Percentiles rank a stretch among this genome's conserved stretches.
These are phyloP conservation scores for Xerus rutilus DNA, from an alignment of 2,797 vertebrate genomes.

Conservation along the genomic window DNA sequence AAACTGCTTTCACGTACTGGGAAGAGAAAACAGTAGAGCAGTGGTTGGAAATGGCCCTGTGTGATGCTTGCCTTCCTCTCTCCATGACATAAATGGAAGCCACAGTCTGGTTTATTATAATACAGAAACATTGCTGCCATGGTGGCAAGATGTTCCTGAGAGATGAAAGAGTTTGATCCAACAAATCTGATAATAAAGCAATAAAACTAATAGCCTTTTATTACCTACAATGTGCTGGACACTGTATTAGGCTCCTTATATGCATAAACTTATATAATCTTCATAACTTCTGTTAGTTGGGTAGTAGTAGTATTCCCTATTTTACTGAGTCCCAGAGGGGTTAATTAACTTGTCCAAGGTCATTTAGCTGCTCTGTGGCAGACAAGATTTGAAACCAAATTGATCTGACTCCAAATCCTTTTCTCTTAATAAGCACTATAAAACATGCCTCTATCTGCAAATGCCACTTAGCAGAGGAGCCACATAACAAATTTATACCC, in stretches of 20 bases:
- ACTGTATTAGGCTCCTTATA: background rate
- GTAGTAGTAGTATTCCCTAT: background rate
- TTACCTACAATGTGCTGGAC: background rate
- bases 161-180: conserved; percentile 44
- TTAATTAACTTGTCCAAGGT: conserved; percentile 66
- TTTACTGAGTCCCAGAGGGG: background rate
- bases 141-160: background rate
- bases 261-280: conserved; percentile 23
- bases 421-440: conserved; percentile 57
- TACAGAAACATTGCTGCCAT: background rate
- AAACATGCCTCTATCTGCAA: background rate
- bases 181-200: conserved; percentile 42
- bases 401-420: conserved; percentile 65
- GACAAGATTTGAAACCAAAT: conserved; percentile 61
- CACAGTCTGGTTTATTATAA: background rate
- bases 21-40: conserved; percentile 22
- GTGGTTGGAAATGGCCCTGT: background rate
- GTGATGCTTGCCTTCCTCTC: background rate
- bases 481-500: conserved; percentile 62
- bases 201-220: conserved; percentile 52
- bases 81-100: background rate
- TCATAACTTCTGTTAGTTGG: conserved; percentile 35
- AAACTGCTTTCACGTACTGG: background rate
- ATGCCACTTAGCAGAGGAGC: conserved; percentile 58
- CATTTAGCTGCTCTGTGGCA: conserved; percentile 58